These are phyloP conservation scores for Urocolius indicus DNA, from an alignment of 2,113 vertebrate genomes.

Conservation along the genomic window DNA sequence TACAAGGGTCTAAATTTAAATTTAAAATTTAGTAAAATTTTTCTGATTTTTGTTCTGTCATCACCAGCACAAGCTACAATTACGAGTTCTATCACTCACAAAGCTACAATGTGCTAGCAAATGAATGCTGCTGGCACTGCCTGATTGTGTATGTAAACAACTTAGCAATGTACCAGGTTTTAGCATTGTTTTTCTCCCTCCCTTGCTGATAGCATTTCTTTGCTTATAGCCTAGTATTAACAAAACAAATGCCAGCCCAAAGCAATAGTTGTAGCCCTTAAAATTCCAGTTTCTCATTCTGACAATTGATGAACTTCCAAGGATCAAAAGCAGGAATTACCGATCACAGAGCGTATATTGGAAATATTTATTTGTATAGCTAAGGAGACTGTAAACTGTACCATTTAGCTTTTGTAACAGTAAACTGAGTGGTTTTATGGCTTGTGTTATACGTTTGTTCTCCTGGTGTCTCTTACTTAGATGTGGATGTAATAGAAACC, in stretches of 20 bases:
- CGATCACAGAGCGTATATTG: neutral
- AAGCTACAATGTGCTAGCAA: neutral
- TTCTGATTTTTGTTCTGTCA: neutral
- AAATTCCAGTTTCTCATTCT: neutral
- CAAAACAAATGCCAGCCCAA: neutral
- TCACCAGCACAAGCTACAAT: neutral
- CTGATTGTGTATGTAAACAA: neutral
- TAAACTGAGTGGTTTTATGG: neutral
- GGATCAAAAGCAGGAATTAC: neutral
- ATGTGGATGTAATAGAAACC: neutral
- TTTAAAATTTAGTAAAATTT: neutral
- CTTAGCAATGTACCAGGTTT: neutral
- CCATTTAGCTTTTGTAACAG: neutral
- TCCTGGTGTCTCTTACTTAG: neutral
- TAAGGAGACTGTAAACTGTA: neutral
- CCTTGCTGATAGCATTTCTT: neutral
- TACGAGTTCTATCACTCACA: neutral
- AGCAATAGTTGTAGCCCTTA: neutral
- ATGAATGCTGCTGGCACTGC: neutral
- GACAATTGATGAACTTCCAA: neutral
- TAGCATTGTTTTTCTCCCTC: neutral
- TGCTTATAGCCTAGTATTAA: neutral
- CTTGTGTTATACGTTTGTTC: neutral
- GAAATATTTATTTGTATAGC: neutral
- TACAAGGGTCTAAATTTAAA: neutral